A percentile compares a stretch with the other conserved stretches of the same genome.
phyloP scores from a whole-genome alignment of 2,113 vertebrate species.

The Passer domesticus region DNA sequence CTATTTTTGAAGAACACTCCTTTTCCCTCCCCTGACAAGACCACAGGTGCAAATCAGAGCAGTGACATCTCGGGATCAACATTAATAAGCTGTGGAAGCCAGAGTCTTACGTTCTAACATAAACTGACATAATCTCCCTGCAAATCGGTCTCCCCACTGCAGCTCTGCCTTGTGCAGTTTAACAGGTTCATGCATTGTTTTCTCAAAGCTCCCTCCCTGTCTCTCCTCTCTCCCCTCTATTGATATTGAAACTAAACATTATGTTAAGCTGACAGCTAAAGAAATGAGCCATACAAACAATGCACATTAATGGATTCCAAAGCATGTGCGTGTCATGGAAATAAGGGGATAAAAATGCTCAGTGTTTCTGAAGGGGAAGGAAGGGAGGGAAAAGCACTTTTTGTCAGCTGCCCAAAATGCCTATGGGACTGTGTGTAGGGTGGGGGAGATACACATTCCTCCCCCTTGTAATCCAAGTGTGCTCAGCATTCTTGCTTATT shows the following conservation, averaged over 20 bases:
- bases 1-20: background rate
- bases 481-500: constrained; percentile 11
- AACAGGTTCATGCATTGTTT: constrained; percentile 55
- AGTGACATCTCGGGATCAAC: background rate
- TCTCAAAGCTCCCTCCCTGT: constrained; percentile 46
- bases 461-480: constrained; percentile 29
- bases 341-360: constrained; percentile 41
- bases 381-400: constrained; percentile 9
- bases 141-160: constrained; percentile 12
- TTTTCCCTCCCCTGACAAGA: background rate
- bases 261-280: constrained; percentile 69
- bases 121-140: constrained; percentile 43
- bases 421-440: background rate
- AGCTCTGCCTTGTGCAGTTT: constrained; percentile 49
- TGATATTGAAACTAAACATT: constrained; percentile 70
- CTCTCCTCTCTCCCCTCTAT: constrained; percentile 41
- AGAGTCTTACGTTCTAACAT: constrained; percentile 2
- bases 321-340: constrained; percentile 43
- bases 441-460: constrained; percentile 1
- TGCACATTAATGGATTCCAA: constrained; percentile 52
- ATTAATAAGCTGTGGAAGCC: constrained; percentile 47
- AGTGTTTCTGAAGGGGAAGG: constrained; percentile 4
- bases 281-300: constrained; percentile 66
- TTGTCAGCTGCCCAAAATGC: background rate
- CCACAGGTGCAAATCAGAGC: constrained; percentile 47